Evolutionary conservation across 2,797 vertebrate genomes (phyloP).

Genomic region (Mus spretus): DNA sequence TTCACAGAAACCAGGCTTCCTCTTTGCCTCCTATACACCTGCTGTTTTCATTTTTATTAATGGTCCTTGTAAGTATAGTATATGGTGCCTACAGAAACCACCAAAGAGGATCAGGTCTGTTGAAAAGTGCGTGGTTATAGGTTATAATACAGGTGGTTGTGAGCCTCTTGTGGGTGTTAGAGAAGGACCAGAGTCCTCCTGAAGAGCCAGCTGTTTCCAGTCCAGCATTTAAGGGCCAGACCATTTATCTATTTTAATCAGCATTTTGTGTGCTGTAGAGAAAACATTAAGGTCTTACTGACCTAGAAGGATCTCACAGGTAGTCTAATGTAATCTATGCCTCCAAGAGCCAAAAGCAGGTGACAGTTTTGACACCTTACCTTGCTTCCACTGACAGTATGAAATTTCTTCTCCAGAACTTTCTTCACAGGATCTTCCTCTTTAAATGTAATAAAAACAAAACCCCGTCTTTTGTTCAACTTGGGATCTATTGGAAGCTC

Average conservation of each 20-base stretch:
- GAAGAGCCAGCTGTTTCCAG: not conserved
- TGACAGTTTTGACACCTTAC: conserved; percentile 86
- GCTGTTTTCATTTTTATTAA: not conserved
- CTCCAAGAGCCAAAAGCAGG: not conserved
- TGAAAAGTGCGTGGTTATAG: not conserved
- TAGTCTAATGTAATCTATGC: not conserved
- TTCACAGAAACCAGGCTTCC: not conserved
- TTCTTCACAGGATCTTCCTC: conserved; percentile 97
- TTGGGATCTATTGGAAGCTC: conserved; percentile 98
- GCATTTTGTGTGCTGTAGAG: not conserved
- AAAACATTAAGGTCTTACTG: not conserved
- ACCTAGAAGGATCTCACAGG: not conserved
- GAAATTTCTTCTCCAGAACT: conserved; percentile 98
- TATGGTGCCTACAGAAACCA: not conserved
- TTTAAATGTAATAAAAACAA: conserved; percentile 99
- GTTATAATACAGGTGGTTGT: not conserved
- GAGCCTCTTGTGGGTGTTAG: not conserved
- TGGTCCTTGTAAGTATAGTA: not conserved
- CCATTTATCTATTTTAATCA: not conserved
- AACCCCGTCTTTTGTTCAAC: conserved; percentile 97
- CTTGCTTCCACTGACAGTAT: conserved; percentile 96
- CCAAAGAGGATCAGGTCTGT: not conserved
- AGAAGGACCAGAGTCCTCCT: not conserved
- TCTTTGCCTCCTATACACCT: not conserved
- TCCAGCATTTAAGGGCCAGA: not conserved